Evolutionary conservation across 2,113 vertebrate species (phyloP), one percentile per base, ranked within the genome.

Genomic region (Speoplatyrhinus poulsoni): DNA sequence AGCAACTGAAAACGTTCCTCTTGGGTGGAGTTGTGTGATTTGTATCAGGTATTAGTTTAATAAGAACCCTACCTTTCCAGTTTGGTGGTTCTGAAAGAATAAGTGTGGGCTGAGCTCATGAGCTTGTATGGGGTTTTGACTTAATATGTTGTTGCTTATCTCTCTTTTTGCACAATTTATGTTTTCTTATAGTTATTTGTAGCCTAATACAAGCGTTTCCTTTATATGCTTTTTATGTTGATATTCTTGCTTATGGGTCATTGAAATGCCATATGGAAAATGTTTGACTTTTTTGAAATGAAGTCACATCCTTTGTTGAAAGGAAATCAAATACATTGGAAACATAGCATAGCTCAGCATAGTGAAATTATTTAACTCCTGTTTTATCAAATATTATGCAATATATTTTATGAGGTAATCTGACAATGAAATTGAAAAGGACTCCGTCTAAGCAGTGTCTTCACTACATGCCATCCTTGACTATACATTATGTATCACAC

Each of bases 61-160:
- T 59, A 71, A 71, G 73, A 87, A 74, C 62, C 55, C 54, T 81
- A 67, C 67, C 83, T 86, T 85, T 72, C 75, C 57, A 73, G 60
- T 79, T 59, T 60, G 66, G 57, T 69, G 65, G 49, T 80, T 73
- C 62, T 12, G 62, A 73, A 67, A 80, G 86, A 9, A 80, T 56
- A 63, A 62, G 70, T 70, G 77, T 76, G 61, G 81, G 79, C 46
- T 68, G 75, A 82, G 83, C 83, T 84, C 73, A 77, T 79, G 82
- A 87, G 88, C 88, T 89, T 82, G 83, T 84, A 84, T 81, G 85
- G 82, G 80, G 76, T 84, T 87, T 87, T 80, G 76, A 82, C 72
- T 60, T 76, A 67, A 77, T 86, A 79, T 58, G 17, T 67, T 71
- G 48, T 11, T 13, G 52, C 9, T 83, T 76, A 87, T 86, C 80